Evolutionary conservation across 2,797 vertebrate genomes (phyloP).

Genomic region (Podarcis siculus): DNA sequence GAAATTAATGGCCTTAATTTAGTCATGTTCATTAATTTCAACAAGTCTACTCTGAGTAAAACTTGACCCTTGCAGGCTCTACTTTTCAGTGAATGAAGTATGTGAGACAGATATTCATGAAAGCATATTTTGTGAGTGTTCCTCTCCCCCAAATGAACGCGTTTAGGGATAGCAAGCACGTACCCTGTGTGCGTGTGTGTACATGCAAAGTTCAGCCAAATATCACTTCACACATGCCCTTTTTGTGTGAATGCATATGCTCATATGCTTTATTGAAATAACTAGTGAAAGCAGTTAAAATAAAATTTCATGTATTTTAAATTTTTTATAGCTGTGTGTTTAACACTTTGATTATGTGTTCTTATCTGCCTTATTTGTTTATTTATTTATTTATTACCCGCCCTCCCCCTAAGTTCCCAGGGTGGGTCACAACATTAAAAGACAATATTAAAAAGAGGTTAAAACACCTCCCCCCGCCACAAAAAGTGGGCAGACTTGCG

Average conservation of each 20-base stretch:
- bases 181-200: not conserved
- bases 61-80: not conserved
- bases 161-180: not conserved
- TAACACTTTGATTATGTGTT: conserved; percentile 17
- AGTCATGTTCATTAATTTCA: too few species aligned
- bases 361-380: not conserved
- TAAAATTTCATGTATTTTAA: conserved; percentile 39
- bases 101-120: not conserved
- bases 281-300: conserved; percentile 14
- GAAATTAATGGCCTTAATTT: too few species aligned
- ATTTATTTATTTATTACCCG: too few species aligned
- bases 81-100: not conserved
- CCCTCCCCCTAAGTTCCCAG: too few species aligned
- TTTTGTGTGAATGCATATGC: not conserved
- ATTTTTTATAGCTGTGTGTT: conserved; percentile 28
- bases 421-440: too few species aligned
- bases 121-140: not conserved
- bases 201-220: not conserved
- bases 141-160: not conserved
- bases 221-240: not conserved
- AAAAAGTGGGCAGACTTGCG: too few species aligned
- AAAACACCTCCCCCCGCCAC: too few species aligned
- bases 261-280: not conserved
- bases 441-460: too few species aligned
- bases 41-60: not conserved